Evolutionary conservation across 2,888 invertebrate species (phyloP).

Genomic region (Ophioninae sp.): DNA sequence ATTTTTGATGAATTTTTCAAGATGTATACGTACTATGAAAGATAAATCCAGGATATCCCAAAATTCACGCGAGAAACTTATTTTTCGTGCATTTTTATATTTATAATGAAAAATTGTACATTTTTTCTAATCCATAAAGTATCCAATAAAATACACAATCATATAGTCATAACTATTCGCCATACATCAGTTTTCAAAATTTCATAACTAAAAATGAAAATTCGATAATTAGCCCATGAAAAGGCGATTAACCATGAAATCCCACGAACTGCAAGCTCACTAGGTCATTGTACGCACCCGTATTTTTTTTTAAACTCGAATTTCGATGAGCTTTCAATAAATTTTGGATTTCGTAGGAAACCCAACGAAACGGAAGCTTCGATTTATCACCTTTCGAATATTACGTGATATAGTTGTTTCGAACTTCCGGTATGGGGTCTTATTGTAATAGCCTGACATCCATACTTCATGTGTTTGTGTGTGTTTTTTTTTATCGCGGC

Average conservation of each 20-base stretch:
- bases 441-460: slow-evolving; percentile 2
- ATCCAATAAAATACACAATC: too few relatives aligned
- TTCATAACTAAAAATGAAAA: neutral
- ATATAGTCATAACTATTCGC: too few relatives aligned
- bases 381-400: neutral
- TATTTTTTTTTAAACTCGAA: neutral
- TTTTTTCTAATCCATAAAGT: too few relatives aligned
- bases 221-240: neutral
- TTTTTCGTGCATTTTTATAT: too few relatives aligned
- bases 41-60: too few relatives aligned
- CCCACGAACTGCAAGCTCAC: neutral
- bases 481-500: neutral
- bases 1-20: too few relatives aligned
- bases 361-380: neutral
- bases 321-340: neutral
- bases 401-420: neutral
- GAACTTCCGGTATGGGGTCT: neutral
- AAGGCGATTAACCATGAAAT: neutral
- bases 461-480: neutral
- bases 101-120: too few relatives aligned
- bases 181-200: too few relatives aligned
- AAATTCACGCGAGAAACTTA: too few relatives aligned
- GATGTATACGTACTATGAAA: too few relatives aligned
- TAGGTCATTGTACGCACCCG: neutral
- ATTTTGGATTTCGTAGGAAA: neutral